Conservation (phyloP, 2,113 vertebrate genomes). For the Chaetodon auriga region DNA sequence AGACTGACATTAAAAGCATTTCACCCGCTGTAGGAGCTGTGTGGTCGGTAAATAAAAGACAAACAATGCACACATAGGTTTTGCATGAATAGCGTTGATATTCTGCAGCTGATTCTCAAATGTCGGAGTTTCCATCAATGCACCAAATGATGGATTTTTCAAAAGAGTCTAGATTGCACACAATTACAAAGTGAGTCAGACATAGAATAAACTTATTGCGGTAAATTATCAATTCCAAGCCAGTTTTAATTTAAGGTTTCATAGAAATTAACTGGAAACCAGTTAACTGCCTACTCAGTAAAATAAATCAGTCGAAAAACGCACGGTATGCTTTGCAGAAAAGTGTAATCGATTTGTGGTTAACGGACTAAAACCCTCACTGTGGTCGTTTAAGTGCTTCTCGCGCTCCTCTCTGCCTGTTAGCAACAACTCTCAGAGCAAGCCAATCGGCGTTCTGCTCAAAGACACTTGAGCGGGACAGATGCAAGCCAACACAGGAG, state of each 20-base stretch:
- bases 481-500: conserved; percentile 36
- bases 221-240: not conserved
- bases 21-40: not conserved
- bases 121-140: not conserved
- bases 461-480: conserved; percentile 12
- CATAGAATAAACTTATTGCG: not conserved
- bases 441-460: not conserved
- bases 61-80: not conserved
- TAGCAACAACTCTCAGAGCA: not conserved
- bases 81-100: not conserved
- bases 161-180: not conserved
- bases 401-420: not conserved
- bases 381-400: conserved; percentile 2
- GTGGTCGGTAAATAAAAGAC: not conserved
- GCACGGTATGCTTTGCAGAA: conserved; percentile 2
- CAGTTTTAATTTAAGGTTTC: not conserved
- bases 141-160: not conserved
- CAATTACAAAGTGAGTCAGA: not conserved
- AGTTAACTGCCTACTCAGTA: not conserved
- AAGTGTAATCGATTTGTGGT: not conserved
- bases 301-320: not conserved
- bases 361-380: conserved; percentile 10
- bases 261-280: not conserved
- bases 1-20: too few species aligned
- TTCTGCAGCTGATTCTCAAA: not conserved